Evolutionary conservation across 2,113 vertebrate genomes (phyloP).

Genomic region (Larimichthys crocea): DNA sequence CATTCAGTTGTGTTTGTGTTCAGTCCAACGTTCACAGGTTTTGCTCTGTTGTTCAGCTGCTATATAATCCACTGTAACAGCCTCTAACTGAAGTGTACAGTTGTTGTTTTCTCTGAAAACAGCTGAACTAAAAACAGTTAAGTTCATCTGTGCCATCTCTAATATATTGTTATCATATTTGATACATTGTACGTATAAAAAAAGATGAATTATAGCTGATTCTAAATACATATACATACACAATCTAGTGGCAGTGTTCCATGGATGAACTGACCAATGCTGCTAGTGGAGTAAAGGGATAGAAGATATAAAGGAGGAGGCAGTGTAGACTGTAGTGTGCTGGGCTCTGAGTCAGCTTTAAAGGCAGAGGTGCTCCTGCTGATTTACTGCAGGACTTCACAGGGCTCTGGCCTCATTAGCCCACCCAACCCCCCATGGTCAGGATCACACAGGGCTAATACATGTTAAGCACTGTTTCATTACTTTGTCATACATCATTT

Average conservation of each 20-base stretch:
- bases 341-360: conserved; percentile 23
- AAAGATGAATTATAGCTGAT: no score
- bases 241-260: neutral
- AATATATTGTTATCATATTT: no score
- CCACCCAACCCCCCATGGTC: conserved; percentile 1
- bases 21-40: no score
- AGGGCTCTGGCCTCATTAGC: conserved; percentile 29
- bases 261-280: neutral
- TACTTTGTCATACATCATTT: conserved; percentile 28
- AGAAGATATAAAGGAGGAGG: neutral
- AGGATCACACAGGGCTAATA: conserved; percentile 21
- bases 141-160: no score
- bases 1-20: no score
- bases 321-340: neutral
- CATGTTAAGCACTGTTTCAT: conserved; percentile 18
- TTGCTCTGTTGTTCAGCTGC: no score
- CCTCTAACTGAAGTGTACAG: no score
- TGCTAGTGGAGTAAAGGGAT: neutral
- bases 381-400: conserved; percentile 39
- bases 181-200: no score
- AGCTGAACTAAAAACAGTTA: no score
- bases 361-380: conserved; percentile 4
- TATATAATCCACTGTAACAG: no score
- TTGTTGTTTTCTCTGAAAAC: no score
- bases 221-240: neutral